Base-by-base conservation (phyloP, 2,113 vertebrate genomes). In the Phyllostomus hastatus region DNA sequence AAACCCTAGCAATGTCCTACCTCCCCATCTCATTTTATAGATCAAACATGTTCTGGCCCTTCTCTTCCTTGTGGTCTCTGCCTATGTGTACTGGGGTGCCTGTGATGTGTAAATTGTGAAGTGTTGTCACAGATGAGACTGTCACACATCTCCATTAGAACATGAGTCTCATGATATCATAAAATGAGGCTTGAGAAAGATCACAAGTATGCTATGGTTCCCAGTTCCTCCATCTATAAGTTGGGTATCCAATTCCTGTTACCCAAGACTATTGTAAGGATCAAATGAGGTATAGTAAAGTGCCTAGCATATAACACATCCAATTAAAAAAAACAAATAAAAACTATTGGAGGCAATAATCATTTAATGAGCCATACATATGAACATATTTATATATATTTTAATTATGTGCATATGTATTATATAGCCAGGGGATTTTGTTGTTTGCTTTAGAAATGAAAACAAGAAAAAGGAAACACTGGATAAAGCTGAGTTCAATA, bases 361-460 rank as follows among this genome's bases (percentile, higher is more conserved):
- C 8, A 52, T 3, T 79, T 84, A 67, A 24, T 43, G 22, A 46
- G 64, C 4, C 4, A 11, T 12, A 38, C 5, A 59, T 31, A 57
- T 59, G 41, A 66, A 73, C 26, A 46, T 24, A 59, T 24, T 41
- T 64, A 61, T 61, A 70, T 50, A 57, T 3, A 3, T 54, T 95
- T 96, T 16, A 79, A 59, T 57, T 67, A 76, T 16, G n/a, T 59
- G 10, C 19, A 61, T n/a, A 64, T 50, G 20, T 50, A 38, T 54
- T 38, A 50, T 1, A 33, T 24, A 78, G 43, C 12, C 57, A 57
- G 38, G 19, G 12, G 52, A 8, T 86, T 81, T 57, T 48, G 7
- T 59, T 79, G 43, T 92, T 80, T 80, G 31, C 73, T n/a, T 82
- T 92, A 87, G 26, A 95, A 92, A 54, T 82, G 46, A 93, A 97